A percentile compares a stretch with the other conserved stretches of the same genome.
Evolutionary conservation across 2,888 invertebrate species (phyloP).

Genomic region (Nysson spinosus): DNA sequence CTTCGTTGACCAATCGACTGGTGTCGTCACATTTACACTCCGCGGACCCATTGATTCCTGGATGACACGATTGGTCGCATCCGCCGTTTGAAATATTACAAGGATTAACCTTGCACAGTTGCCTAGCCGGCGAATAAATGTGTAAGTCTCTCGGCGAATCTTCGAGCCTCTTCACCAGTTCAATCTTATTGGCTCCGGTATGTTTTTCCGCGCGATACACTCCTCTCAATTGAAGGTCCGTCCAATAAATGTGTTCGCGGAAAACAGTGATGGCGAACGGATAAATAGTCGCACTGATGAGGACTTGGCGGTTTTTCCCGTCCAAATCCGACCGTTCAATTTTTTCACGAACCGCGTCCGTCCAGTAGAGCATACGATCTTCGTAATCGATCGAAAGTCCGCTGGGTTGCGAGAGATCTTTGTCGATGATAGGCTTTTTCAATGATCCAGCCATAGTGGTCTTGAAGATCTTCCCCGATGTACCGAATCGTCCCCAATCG

Average conservation of each 20-base stretch:
- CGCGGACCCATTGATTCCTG: slow-evolving; percentile 88
- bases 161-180: slow-evolving; percentile 94
- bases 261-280: slow-evolving; percentile 96
- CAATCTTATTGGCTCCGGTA: slow-evolving; percentile 95
- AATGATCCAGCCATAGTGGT: slow-evolving; percentile 98
- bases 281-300: slow-evolving; percentile 94
- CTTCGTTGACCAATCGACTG: slow-evolving; percentile 93
- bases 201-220: slow-evolving; percentile 98
- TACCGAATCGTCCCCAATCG: slow-evolving; percentile 96
- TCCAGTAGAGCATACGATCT: slow-evolving; percentile 96
- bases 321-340: slow-evolving; percentile 95
- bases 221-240: slow-evolving; percentile 93
- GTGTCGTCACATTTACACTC: slow-evolving; percentile 95
- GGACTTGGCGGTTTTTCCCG: slow-evolving; percentile 89
- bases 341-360: slow-evolving; percentile 96
- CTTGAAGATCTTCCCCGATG: slow-evolving; percentile 94
- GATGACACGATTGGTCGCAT: slow-evolving; percentile 96
- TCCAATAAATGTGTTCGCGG: slow-evolving; percentile 96
- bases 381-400: slow-evolving; percentile 97
- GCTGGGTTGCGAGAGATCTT: slow-evolving; percentile 95
- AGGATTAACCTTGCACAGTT: slow-evolving; percentile 88
- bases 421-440: slow-evolving; percentile 91
- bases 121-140: slow-evolving; percentile 88
- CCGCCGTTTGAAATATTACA: slow-evolving; percentile 97
- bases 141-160: slow-evolving; percentile 96